phyloP scores from a whole-genome alignment of 2,797 vertebrate species.

The Gambelia wislizenii region DNA sequence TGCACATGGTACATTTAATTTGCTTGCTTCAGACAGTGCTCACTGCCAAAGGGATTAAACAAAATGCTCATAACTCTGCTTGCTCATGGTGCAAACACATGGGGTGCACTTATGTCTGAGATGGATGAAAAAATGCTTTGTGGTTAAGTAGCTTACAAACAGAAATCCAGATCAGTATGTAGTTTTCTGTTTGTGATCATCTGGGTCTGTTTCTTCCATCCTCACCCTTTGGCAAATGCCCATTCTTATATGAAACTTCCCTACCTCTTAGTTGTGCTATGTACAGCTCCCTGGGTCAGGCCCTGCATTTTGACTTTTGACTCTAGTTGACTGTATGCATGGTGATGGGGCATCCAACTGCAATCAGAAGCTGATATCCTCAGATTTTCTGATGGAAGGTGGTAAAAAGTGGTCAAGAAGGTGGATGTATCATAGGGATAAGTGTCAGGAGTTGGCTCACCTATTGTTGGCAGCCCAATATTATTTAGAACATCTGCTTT shows the following conservation, averaged over 20 bases:
- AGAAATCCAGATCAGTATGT: background rate
- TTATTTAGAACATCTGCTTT: background rate
- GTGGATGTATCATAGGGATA: no score
- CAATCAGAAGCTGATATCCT: no score
- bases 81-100: background rate
- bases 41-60: conserved; percentile 35
- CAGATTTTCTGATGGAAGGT: no score
- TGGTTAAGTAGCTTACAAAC: background rate
- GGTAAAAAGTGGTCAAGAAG: no score
- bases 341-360: no score
- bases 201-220: background rate
- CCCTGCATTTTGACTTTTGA: background rate
- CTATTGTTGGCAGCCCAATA: no score
- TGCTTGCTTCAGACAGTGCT: background rate
- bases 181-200: background rate
- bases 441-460: no score
- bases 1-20: conserved; percentile 37
- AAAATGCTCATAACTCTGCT: conserved; percentile 23
- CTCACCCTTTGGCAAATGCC: background rate
- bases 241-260: background rate
- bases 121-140: background rate
- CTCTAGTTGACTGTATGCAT: background rate
- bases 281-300: no score
- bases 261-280: background rate
- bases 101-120: conserved; percentile 2